Conservation (phyloP, 2,113 vertebrate genomes). For the human (Homo sapiens) region GRCh38 chr4:128954001-128954500, state of each 20-base stretch:
- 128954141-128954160: background rate
- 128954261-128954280: background rate
- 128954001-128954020: background rate
- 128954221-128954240: background rate
- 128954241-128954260: constrained; percentile 37
- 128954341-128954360: no score
- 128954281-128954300: background rate
- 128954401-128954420: no score
- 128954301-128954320: background rate
- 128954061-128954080: background rate
- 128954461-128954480: no score
- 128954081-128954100: background rate
- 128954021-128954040: background rate
- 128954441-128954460: no score
- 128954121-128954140: background rate
- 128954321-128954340: no score
- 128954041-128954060: background rate
- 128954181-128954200: background rate
- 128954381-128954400: no score
- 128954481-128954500: no score
- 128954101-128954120: background rate
- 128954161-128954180: background rate
- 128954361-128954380: no score
- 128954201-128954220: background rate
- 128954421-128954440: no score